Conservation (phyloP, 2,113 vertebrate species). For the Triplophysa rosa region DNA sequence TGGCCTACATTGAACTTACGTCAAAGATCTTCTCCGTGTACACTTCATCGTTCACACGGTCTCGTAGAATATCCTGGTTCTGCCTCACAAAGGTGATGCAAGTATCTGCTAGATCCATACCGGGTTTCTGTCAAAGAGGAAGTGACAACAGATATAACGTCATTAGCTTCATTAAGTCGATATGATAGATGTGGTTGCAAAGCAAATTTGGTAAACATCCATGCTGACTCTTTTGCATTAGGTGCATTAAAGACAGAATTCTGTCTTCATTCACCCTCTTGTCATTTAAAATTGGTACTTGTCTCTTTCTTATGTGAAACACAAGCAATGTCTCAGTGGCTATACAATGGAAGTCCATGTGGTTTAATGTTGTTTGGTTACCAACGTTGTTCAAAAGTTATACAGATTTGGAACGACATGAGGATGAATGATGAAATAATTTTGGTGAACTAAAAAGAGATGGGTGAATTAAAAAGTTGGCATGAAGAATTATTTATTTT, state of each 20-base stretch:
- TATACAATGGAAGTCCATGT: too few relatives aligned
- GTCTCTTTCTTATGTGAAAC: too few relatives aligned
- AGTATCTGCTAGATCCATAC: conserved; percentile 93
- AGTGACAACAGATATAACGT: background rate
- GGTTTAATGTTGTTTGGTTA: too few relatives aligned
- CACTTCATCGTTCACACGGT: conserved; percentile 91
- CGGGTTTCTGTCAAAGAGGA: conserved; percentile 83
- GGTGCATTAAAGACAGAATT: background rate
- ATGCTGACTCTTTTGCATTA: background rate
- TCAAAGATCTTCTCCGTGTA: conserved; percentile 91
- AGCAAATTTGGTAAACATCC: background rate
- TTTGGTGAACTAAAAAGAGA: too few relatives aligned
- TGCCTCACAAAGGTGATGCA: conserved; percentile 95
- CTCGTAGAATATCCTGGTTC: conserved; percentile 95
- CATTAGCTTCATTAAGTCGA: background rate
- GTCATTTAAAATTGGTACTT: too few relatives aligned
- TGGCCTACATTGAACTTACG: conserved; percentile 77
- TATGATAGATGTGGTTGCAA: background rate
- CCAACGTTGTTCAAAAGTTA: too few relatives aligned
- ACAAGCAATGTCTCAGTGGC: too few relatives aligned
- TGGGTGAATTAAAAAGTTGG: too few relatives aligned
- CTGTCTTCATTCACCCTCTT: too few relatives aligned
- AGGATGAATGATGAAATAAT: too few relatives aligned
- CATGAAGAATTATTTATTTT: too few relatives aligned
- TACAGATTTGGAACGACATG: too few relatives aligned